Percentiles rank a stretch among this genome's conserved stretches.
phyloP scores from a whole-genome alignment of 2,797 vertebrate species.

The Sebastolobus alascanus region DNA sequence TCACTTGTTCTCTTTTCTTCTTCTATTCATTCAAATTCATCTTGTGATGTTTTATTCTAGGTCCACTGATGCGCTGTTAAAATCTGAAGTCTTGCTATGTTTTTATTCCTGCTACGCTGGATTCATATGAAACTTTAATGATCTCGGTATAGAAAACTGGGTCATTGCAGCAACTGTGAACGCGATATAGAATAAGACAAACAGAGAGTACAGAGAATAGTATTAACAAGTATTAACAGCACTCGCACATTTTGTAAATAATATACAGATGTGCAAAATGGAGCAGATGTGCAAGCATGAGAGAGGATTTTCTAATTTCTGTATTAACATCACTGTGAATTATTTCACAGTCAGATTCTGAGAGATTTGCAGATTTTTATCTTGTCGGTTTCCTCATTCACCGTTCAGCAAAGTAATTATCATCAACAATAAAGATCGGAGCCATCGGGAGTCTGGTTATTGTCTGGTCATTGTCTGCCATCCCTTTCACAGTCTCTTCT shows the following conservation, averaged over 20 bases:
- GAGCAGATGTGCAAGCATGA: neutral
- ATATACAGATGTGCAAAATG: neutral
- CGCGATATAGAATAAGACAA: conserved; percentile 36
- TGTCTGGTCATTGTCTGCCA: neutral
- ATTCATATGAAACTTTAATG: conserved; percentile 73
- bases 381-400: neutral
- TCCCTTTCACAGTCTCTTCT: neutral
- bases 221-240: neutral
- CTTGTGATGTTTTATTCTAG: conserved; percentile 45
- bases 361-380: neutral
- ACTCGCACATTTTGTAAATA: neutral
- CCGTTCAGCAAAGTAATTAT: neutral
- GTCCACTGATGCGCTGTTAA: conserved; percentile 42
- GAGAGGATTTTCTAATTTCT: neutral
- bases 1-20: neutral
- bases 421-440: neutral
- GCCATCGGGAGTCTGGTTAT: too few species aligned
- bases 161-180: conserved; percentile 66
- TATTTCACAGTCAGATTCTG: neutral
- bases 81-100: conserved; percentile 49
- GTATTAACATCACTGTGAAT: neutral
- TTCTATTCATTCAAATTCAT: conserved; percentile 33
- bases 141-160: conserved; percentile 67
- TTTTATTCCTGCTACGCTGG: conserved; percentile 53
- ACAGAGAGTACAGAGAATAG: conserved; percentile 11